phyloP scores from a whole-genome alignment of 2,888 invertebrate species.

The Mythimna pallens region DNA sequence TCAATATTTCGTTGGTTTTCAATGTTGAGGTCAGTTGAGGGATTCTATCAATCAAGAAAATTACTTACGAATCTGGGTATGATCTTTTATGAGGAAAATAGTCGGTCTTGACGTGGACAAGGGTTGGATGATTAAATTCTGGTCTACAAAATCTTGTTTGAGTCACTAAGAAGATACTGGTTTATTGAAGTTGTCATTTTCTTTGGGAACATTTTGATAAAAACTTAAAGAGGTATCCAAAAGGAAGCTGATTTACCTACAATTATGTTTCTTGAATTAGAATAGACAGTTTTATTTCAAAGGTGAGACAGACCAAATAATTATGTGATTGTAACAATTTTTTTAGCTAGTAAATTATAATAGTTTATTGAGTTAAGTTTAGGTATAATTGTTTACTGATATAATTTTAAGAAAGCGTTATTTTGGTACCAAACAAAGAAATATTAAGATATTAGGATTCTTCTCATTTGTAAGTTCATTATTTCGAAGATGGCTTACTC shows the following conservation, averaged over 20 bases:
- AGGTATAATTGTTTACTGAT: too few relatives aligned
- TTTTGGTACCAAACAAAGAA: not conserved
- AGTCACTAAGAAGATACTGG: not conserved
- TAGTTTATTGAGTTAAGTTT: too few relatives aligned
- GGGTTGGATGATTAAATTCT: constrained; percentile 30
- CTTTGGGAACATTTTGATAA: not conserved
- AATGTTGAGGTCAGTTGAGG: constrained; percentile 31
- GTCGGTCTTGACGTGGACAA: constrained; percentile 12
- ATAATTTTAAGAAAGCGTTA: not conserved
- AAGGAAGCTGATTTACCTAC: too few relatives aligned
- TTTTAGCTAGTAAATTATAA: not conserved
- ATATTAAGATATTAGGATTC: not conserved
- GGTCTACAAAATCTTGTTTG: constrained; percentile 10
- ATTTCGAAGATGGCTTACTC: constrained; percentile 17
- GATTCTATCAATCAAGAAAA: constrained; percentile 51
- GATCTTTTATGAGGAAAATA: constrained; percentile 27
- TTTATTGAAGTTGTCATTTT: constrained; percentile 4
- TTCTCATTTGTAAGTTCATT: constrained; percentile 5
- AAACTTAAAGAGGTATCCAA: not conserved
- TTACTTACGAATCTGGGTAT: constrained; percentile 39
- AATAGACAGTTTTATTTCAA: too few relatives aligned
- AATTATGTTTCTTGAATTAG: too few relatives aligned
- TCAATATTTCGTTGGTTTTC: constrained; percentile 37
- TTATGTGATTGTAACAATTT: too few relatives aligned
- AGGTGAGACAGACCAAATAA: too few relatives aligned